Base-by-base conservation (phyloP, 2,888 invertebrate species). In the Pristionchus arcanus region DNA sequence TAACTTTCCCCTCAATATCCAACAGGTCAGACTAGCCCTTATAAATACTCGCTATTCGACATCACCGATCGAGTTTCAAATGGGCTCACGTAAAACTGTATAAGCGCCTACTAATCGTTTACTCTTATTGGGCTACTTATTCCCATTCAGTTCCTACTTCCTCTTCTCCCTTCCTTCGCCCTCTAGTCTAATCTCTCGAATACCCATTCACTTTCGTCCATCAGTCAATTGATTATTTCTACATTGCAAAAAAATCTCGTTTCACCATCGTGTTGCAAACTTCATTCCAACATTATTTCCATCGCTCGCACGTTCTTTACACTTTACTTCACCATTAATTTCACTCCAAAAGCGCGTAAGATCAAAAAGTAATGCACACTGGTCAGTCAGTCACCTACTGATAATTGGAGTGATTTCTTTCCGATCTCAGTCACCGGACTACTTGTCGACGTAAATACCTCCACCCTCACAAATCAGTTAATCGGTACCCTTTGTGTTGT, bases 391-490 rank as follows among this genome's bases (percentile, higher is more conserved):
- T n/a, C n/a, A n/a, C n/a, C n/a, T n/a, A 28, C 34, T 71, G 13
- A 9, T 28, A 28, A 16, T 74, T n/a, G 7, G 11, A 37, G 16
- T 74, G 37, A 74, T 81, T 81, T 53, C 49, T 81, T 53, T n/a
- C 28, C 49, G 81, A 28, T 53, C 81, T 81, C n/a, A 34, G 37
- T 71, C 31, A 34, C 13, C 34, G 31, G 49, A 53, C 77, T 7
- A 25, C 28, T 16, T 81, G 4, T 21, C 81, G 28, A 42, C 49
- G 49, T 81, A 81, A 81, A 81, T 81, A 81, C 25, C 77, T 25
- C 81, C 81, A 81, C 81, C 81, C 81, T 81, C 81, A 49, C 81
- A 37, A 74, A 21, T 74, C n/a, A 74, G 19, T n/a, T n/a, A 53
- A 42, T 53, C 81, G n/a, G 28, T 53, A n/a, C 81, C 81, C 81